These are phyloP conservation scores for Aphaenogaster rudis DNA, from an alignment of 1,140 invertebrate genomes.

Conservation along the genomic window DNA sequence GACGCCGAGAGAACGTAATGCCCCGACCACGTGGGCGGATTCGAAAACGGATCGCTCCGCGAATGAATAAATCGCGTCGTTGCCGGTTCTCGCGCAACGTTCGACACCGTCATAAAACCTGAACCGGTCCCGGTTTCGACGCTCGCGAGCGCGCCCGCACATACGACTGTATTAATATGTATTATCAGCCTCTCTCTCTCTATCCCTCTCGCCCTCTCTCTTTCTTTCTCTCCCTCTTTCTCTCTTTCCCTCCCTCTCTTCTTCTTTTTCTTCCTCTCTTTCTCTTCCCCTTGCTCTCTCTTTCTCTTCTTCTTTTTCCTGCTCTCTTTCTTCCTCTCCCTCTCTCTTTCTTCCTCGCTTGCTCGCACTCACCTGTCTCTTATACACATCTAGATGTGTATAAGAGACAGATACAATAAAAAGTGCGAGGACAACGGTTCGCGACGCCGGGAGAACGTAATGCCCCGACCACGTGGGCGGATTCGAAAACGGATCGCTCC, in stretches of 20 bases:
- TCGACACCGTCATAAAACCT: slow-evolving; percentile 66
- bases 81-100: slow-evolving; percentile 53
- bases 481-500: slow-evolving; percentile 44
- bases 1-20: slow-evolving; percentile 15
- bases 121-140: slow-evolving; percentile 65
- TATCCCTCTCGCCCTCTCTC: not conserved
- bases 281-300: not conserved
- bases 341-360: not conserved
- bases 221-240: not conserved
- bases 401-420: too few relatives aligned
- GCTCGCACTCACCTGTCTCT: too few relatives aligned
- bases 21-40: slow-evolving; percentile 40
- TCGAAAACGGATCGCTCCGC: slow-evolving; percentile 45
- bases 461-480: slow-evolving; percentile 41
- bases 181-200: slow-evolving; percentile 25
- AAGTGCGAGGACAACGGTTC: slow-evolving; percentile 29
- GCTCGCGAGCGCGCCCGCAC: slow-evolving; percentile 16
- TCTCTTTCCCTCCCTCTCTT: not conserved
- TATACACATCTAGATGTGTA: too few relatives aligned
- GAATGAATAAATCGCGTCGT: slow-evolving; percentile 42
- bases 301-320: not conserved
- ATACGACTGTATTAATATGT: slow-evolving; percentile 75
- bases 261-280: not conserved
- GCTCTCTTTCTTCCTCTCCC: not conserved
- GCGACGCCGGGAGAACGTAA: slow-evolving; percentile 11